Percentiles rank a stretch among this genome's conserved stretches.
These are phyloP conservation scores for Ophonus ardosiacus DNA, from an alignment of 2,888 invertebrate species.

Conservation along the genomic window DNA sequence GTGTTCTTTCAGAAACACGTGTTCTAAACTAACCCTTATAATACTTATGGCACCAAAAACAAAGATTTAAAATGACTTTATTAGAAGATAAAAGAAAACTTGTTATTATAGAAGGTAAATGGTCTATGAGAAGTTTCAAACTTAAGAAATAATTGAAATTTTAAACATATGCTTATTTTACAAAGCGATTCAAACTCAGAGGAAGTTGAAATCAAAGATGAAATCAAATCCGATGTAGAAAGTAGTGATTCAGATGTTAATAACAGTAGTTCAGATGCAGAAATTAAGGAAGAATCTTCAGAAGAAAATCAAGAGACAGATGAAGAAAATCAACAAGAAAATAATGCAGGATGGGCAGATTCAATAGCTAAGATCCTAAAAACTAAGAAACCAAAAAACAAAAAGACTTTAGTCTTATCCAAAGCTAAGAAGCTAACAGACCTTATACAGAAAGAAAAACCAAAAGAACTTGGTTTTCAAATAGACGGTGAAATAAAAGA, in stretches of 20 bases:
- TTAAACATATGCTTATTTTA: neutral
- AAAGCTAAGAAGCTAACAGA: slow-evolving; percentile 86
- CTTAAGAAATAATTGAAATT: neutral
- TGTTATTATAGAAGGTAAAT: slow-evolving; percentile 19
- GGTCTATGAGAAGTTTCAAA: neutral
- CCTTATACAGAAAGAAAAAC: slow-evolving; percentile 75
- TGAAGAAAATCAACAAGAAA: slow-evolving; percentile 66
- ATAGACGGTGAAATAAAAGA: slow-evolving; percentile 79
- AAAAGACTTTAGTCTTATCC: slow-evolving; percentile 86
- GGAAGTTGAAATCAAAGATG: slow-evolving; percentile 12
- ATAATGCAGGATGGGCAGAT: slow-evolving; percentile 88
- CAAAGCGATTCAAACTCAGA: slow-evolving; percentile 4
- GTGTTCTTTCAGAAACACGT: neutral
- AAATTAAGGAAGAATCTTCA: slow-evolving; percentile 65
- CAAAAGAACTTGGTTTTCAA: slow-evolving; percentile 80
- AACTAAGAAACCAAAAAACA: slow-evolving; percentile 85
- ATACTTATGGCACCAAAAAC: neutral
- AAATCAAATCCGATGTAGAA: slow-evolving; percentile 23
- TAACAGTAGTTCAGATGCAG: slow-evolving; percentile 71
- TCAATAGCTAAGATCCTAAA: slow-evolving; percentile 88
- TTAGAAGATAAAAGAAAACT: slow-evolving; percentile 30
- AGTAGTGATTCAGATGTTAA: slow-evolving; percentile 37
- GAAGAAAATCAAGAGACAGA: slow-evolving; percentile 67
- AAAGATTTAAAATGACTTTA: slow-evolving; percentile 43
- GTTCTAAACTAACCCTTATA: neutral